phyloP scores from a whole-genome alignment of 37 sponge, comb jelly and placozoan genomes.

The Petrosia ficiformis region DNA sequence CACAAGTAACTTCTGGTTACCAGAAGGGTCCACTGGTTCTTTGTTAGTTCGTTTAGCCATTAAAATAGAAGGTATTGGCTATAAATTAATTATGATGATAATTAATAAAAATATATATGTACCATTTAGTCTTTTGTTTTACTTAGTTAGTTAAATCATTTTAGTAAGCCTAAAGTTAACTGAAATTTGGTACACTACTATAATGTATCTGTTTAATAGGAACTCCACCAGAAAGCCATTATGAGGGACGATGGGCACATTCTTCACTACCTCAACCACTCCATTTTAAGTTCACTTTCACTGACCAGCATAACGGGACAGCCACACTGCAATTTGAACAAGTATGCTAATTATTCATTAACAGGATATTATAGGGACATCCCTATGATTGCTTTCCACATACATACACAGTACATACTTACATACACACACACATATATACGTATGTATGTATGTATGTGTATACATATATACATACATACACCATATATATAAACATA shows the following conservation, averaged over 20 bases:
- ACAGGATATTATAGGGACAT: too few relatives aligned
- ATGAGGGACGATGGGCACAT: slow-evolving; percentile 31
- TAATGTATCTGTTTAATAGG: too few relatives aligned
- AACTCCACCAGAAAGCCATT: slow-evolving; percentile 5
- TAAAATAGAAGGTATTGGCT: slow-evolving; percentile 26
- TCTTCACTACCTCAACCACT: slow-evolving; percentile 63
- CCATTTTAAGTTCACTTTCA: slow-evolving; percentile 47
- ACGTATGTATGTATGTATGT: too few relatives aligned
- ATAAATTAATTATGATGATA: background rate
- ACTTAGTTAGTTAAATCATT: too few relatives aligned
- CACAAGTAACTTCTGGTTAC: slow-evolving; percentile 39
- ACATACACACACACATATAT: too few relatives aligned
- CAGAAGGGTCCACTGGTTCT: slow-evolving; percentile 26
- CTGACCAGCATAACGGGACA: slow-evolving; percentile 38
- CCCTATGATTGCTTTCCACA: too few relatives aligned
- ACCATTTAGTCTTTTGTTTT: background rate
- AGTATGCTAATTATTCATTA: too few relatives aligned
- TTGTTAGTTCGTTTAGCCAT: slow-evolving; percentile 40
- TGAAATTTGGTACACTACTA: too few relatives aligned
- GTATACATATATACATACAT: too few relatives aligned
- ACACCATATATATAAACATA: too few relatives aligned
- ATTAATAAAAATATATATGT: background rate
- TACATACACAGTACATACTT: too few relatives aligned
- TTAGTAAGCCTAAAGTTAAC: too few relatives aligned
- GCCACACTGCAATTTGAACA: slow-evolving; percentile 57